Evolutionary conservation across 2,797 vertebrate species (phyloP).

Genomic region (Semaprochilodus insignis): DNA sequence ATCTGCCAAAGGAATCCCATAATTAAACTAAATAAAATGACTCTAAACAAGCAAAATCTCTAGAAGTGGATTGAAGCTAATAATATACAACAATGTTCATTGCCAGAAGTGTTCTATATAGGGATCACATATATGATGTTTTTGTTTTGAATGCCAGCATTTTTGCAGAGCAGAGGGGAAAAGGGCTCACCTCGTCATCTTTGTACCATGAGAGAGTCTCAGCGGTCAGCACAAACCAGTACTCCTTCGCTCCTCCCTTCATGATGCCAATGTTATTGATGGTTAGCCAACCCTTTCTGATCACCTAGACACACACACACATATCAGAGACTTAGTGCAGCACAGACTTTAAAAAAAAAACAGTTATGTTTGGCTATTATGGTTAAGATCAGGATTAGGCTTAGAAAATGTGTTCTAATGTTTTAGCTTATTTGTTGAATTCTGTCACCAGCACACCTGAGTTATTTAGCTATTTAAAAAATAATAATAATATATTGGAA

Average conservation of each 20-base stretch:
- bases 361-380: background rate
- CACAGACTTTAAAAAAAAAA: background rate
- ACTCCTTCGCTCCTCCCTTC: constrained; percentile 96
- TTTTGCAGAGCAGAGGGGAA: background rate
- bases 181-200: constrained; percentile 89
- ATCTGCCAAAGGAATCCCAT: background rate
- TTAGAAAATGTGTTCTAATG: no score
- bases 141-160: no score
- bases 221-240: constrained; percentile 93
- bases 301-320: constrained; percentile 78
- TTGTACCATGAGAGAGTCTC: constrained; percentile 97
- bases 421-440: no score
- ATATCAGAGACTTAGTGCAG: background rate
- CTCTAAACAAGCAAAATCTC: background rate
- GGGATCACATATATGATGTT: background rate
- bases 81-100: background rate
- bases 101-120: background rate
- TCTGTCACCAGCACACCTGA: no score
- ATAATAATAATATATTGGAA: no score
- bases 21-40: background rate
- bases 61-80: background rate
- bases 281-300: constrained; percentile 95
- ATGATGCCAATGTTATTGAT: constrained; percentile 97
- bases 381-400: no score
- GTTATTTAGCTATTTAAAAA: no score